Evolutionary conservation across 2,113 vertebrate species (phyloP).

Genomic region (Syngnathus scovelli): DNA sequence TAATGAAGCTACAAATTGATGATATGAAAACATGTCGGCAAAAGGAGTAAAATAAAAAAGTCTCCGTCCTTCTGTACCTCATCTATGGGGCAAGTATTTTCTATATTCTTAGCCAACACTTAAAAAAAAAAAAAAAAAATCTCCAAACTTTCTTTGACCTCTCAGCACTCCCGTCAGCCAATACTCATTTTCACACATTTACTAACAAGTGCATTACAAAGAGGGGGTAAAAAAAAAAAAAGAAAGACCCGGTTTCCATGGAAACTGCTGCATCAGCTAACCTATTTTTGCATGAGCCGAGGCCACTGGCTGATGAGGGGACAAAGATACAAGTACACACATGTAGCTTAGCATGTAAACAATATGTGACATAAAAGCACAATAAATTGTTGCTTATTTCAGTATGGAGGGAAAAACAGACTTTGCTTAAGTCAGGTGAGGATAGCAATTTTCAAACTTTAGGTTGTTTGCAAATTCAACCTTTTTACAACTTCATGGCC

Average conservation of each 20-base stretch:
- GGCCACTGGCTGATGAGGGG: conserved; percentile 49
- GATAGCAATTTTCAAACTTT: not conserved
- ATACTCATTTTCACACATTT: conserved; percentile 17
- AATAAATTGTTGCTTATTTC: not conserved
- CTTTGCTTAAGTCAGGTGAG: conserved; percentile 5
- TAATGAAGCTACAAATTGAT: not conserved
- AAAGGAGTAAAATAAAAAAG: too few relatives aligned
- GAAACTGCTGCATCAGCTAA: conserved; percentile 64
- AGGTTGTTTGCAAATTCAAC: not conserved
- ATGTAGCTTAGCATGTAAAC: not conserved
- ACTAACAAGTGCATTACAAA: conserved; percentile 36
- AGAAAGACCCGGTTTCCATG: conserved; percentile 61
- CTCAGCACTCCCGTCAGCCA: conserved; percentile 21
- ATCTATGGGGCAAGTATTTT: too few relatives aligned
- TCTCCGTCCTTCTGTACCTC: not conserved
- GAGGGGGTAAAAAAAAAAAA: conserved; percentile 15
- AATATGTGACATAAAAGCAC: not conserved
- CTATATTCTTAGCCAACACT: too few relatives aligned
- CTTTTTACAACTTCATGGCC: not conserved
- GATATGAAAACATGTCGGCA: not conserved
- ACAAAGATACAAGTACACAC: conserved; percentile 25
- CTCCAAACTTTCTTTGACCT: conserved; percentile 23
- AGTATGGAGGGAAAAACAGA: not conserved
- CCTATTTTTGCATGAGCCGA: conserved; percentile 60
- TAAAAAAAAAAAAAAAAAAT: not conserved